These are phyloP conservation scores for fruit fly (Drosophila melanogaster) DNA, from an alignment of 1,140 invertebrate species.

Conservation along the genomic window DNA sequence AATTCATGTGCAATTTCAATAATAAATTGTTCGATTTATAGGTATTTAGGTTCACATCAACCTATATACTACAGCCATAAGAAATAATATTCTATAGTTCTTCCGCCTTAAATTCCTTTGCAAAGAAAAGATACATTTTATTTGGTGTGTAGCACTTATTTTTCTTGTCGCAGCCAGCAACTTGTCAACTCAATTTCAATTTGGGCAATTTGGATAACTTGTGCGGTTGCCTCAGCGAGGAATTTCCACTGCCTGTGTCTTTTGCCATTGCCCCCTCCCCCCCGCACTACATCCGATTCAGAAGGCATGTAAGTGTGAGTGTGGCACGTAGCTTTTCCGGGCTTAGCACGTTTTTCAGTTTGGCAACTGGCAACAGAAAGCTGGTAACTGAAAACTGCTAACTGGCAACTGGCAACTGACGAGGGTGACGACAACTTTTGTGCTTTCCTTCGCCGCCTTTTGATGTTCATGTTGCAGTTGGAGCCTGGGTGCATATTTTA, in stretches of 20 bases:
- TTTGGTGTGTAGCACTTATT: conserved; percentile 10
- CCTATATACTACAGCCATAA: too few relatives aligned
- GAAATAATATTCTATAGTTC: too few relatives aligned
- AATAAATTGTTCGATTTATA: too few relatives aligned
- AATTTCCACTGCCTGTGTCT: conserved; percentile 32
- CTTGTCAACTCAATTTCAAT: conserved; percentile 83
- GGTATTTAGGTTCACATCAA: neutral
- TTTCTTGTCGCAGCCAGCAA: conserved; percentile 56
- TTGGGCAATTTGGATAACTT: conserved; percentile 81
- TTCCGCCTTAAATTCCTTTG: neutral
- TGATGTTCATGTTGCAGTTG: conserved; percentile 49
- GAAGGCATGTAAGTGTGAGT: conserved; percentile 4
- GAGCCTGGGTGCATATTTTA: conserved; percentile 76
- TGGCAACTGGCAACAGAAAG: conserved; percentile 46
- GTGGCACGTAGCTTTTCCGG: conserved; percentile 70
- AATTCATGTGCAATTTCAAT: too few relatives aligned
- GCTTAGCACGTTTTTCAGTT: conserved; percentile 71
- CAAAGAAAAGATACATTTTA: neutral
- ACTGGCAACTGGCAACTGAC: conserved; percentile 21
- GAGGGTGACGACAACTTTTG: conserved; percentile 58
- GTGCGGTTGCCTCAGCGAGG: conserved; percentile 63
- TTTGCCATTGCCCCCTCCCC: neutral
- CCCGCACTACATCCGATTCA: too few relatives aligned
- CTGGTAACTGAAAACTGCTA: conserved; percentile 28
- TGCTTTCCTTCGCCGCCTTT: conserved; percentile 70